phyloP scores from a whole-genome alignment of 2,113 vertebrate genomes.

The Amphilophus citrinellus region DNA sequence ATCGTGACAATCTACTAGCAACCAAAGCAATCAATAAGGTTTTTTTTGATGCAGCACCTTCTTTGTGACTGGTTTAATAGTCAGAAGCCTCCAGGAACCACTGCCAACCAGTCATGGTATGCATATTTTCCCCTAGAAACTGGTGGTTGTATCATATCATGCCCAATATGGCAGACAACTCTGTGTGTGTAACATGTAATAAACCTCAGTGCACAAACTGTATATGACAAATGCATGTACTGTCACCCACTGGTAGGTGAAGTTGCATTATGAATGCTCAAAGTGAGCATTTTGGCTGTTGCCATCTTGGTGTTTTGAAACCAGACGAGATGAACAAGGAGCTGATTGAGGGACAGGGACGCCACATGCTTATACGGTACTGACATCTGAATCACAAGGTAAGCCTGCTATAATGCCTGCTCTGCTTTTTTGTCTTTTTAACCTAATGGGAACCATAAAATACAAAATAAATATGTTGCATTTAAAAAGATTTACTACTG shows the following conservation, averaged over 20 bases:
- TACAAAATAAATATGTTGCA: too few species aligned
- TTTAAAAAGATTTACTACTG: too few species aligned
- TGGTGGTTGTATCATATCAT: not conserved
- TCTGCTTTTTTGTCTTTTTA: too few species aligned
- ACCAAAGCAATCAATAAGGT: not conserved
- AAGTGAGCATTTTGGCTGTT: not conserved
- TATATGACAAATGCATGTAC: not conserved
- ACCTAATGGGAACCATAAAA: too few species aligned
- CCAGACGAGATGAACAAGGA: not conserved
- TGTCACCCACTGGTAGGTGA: constrained; percentile 1
- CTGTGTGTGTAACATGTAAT: not conserved
- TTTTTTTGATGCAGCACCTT: too few species aligned
- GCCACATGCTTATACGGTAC: not conserved
- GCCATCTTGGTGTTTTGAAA: not conserved
- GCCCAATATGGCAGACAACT: not conserved
- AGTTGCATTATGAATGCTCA: not conserved
- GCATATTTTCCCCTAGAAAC: not conserved
- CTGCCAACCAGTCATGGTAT: not conserved
- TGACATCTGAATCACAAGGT: not conserved
- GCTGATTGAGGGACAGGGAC: not conserved
- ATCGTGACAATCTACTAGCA: not conserved
- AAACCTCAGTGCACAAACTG: not conserved
- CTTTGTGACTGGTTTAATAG: too few species aligned
- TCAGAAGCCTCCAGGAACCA: too few species aligned
- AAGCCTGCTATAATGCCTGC: not conserved